Base-by-base conservation (phyloP, 2,888 invertebrate genomes). In the Drosophila picticornis region DNA sequence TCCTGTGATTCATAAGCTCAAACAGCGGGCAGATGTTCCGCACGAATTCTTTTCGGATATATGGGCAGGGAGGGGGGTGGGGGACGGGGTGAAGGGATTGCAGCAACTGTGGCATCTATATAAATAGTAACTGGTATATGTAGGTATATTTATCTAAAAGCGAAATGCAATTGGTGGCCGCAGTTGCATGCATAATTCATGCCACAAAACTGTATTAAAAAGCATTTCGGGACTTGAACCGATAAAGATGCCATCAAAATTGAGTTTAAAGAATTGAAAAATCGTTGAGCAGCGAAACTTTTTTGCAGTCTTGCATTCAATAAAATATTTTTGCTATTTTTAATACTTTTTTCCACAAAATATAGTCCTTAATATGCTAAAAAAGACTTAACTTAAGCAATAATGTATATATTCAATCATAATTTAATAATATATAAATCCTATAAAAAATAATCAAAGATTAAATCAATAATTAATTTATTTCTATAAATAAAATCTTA, bases 161-260 rank as follows among this genome's bases (percentile, higher is more conserved):
- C 79, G 72, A 69, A 81, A 70, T 84, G 72, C 81, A 84, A 84
- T 84, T 82, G 84, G 72, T 64, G 51, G 71, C 65, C 25, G 51
- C 50, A 55, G 56, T 78, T 56, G 61, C 62, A 84, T 88, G 86
- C 65, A 83, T 84, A 71, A 77, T 87, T 77, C 78, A 83, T 87
- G 84, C 62, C 52, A 55, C 76, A 59, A 51, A 53, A 57, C 68
- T 63, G 52, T 38, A 80, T 48, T 72, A 48, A 72, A 46, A 65
- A 64, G 55, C 55, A 50, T 72, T 56, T 53, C 40, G 25, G 46
- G 51, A 40, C 58, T 48, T 55, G 34, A 55, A 29, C 32, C 62
- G 27, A 71, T 56, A 77, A 60, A 57, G 72, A 59, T 70, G 61
- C 27, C 32, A 51, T 10, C 38, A 34, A 71, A 32, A 29, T 36